Evolutionary conservation across 2,888 invertebrate genomes (phyloP).

Genomic region (Rotaria socialis): DNA sequence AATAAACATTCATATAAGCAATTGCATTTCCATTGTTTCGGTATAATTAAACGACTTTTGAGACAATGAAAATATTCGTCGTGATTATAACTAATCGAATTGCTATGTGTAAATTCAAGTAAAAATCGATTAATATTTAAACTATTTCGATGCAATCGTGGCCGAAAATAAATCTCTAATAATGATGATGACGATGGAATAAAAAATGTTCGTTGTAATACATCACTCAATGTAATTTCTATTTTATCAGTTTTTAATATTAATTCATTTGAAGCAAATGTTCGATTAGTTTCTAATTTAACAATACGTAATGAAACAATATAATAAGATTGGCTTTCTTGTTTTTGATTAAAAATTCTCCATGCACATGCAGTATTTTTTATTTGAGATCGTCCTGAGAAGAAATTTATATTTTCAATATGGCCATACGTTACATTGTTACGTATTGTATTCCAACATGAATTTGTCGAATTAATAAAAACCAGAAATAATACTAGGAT

Average conservation of each 20-base stretch:
- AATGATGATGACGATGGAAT: background rate
- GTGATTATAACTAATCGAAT: background rate
- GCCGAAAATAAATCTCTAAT: background rate
- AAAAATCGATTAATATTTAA: background rate
- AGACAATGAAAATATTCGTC: background rate
- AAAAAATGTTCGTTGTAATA: background rate
- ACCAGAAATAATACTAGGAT: background rate
- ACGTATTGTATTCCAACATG: background rate
- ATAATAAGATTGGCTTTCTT: background rate
- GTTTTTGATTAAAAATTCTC: background rate
- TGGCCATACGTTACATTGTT: background rate
- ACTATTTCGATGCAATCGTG: background rate
- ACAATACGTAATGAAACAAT: background rate
- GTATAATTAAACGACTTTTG: background rate
- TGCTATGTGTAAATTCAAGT: background rate
- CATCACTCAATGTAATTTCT: background rate
- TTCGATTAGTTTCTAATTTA: background rate
- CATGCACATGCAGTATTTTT: background rate
- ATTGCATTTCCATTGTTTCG: conserved; percentile 31
- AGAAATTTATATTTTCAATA: conserved; percentile 21
- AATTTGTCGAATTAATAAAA: background rate
- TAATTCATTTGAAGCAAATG: background rate
- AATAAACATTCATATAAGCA: background rate
- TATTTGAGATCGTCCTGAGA: background rate
- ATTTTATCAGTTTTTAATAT: background rate